A percentile compares a stretch with the other conserved stretches of the same genome.
phyloP scores from a whole-genome alignment of 2,888 invertebrate species.

The Altica lythri region DNA sequence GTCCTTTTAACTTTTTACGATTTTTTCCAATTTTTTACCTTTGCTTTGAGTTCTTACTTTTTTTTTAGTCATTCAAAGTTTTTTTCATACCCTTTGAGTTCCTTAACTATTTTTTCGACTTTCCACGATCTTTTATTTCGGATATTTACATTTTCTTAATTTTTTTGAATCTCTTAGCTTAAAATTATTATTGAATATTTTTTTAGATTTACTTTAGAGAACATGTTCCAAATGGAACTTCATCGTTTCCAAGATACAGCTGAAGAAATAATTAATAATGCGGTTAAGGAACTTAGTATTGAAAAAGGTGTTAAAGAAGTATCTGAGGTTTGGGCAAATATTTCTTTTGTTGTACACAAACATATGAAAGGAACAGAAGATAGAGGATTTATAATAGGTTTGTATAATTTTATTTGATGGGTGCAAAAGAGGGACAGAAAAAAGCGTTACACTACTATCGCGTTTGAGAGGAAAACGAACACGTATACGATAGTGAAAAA shows the following conservation, averaged over 20 bases:
- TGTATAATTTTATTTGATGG: conserved; percentile 59
- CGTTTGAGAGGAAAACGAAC: too few species aligned
- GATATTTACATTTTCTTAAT: too few species aligned
- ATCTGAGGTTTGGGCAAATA: conserved; percentile 72
- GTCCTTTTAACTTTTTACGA: too few species aligned
- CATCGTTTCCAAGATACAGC: conserved; percentile 82
- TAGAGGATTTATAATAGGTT: conserved; percentile 62
- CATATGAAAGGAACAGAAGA: conserved; percentile 77
- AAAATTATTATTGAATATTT: background rate
- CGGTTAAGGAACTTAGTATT: conserved; percentile 88
- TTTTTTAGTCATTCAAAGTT: too few species aligned
- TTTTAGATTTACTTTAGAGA: conserved; percentile 77
- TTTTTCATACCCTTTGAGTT: too few species aligned
- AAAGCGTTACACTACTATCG: too few species aligned
- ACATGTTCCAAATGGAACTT: conserved; percentile 92
- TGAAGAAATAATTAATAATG: conserved; percentile 83
- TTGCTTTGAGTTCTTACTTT: too few species aligned
- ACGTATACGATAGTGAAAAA: too few species aligned
- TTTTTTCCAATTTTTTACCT: too few species aligned
- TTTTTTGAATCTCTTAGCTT: too few species aligned
- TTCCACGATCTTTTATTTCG: too few species aligned
- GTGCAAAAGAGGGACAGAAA: background rate
- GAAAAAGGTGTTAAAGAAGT: conserved; percentile 87
- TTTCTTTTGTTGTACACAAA: conserved; percentile 67
- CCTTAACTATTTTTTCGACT: too few species aligned